Conservation (phyloP, 2,113 vertebrate species). For the Ailuropoda melanoleuca region DNA sequence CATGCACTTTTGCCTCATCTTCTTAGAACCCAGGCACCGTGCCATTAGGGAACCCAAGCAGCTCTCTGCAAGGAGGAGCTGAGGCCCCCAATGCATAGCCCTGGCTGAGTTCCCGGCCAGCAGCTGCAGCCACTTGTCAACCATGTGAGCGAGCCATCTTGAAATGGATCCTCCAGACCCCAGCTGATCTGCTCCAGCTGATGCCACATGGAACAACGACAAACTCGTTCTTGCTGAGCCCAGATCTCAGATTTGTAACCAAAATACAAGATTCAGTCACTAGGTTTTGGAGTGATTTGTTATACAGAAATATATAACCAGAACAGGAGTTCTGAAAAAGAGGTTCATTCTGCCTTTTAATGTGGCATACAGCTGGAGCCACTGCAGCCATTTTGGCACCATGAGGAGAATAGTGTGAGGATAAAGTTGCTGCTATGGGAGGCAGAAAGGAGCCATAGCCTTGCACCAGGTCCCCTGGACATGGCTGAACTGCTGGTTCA, state of each 20-base stretch:
- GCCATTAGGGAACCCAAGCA: not conserved
- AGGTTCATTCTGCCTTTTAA: not conserved
- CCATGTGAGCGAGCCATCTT: not conserved
- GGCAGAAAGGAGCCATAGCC: not conserved
- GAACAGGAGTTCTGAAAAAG: not conserved
- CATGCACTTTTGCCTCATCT: accelerated
- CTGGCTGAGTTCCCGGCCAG: not conserved
- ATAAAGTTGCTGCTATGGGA: not conserved
- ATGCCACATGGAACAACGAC: not conserved
- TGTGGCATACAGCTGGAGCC: not conserved
- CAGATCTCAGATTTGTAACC: not conserved
- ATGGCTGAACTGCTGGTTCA: not conserved
- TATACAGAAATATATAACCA: not conserved
- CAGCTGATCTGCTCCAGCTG: not conserved
- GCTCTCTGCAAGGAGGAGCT: not conserved
- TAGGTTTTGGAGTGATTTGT: not conserved
- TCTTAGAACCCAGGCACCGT: not conserved
- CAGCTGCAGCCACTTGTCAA: too few species aligned
- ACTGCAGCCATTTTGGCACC: not conserved
- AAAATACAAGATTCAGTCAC: not conserved
- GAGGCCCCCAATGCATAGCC: not conserved
- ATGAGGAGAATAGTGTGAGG: accelerated
- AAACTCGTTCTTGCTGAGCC: not conserved
- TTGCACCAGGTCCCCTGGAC: not conserved
- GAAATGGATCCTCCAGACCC: not conserved